phyloP scores from a whole-genome alignment of 2,113 vertebrate species.

The Pachyramphus minor region DNA sequence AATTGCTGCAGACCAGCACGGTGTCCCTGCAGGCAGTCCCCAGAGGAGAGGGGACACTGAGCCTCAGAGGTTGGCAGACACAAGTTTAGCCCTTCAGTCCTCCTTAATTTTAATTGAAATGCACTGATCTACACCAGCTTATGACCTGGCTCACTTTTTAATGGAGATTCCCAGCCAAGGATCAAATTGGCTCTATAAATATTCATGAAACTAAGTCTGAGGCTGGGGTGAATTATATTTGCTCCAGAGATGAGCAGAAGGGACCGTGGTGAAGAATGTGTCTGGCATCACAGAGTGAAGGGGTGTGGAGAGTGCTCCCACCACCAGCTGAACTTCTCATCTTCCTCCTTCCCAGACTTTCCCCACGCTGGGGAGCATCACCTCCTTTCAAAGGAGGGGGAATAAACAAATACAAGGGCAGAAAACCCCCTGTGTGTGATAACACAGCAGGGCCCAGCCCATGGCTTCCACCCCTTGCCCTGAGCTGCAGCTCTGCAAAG shows the following conservation, averaged over 20 bases:
- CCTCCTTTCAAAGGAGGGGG: background rate
- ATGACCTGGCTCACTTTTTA: background rate
- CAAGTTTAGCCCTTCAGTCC: background rate
- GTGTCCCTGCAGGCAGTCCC: background rate
- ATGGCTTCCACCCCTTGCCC: background rate
- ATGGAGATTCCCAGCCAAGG: background rate
- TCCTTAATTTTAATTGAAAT: background rate
- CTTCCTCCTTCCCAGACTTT: background rate
- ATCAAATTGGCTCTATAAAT: slow-evolving; percentile 19
- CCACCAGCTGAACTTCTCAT: background rate
- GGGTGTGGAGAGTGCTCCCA: background rate
- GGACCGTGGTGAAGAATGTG: background rate
- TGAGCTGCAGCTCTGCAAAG: background rate
- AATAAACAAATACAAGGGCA: background rate
- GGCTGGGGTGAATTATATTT: background rate
- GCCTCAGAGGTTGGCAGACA: background rate
- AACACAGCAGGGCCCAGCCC: background rate
- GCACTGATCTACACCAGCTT: background rate
- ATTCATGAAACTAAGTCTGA: slow-evolving; percentile 34
- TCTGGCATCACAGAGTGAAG: background rate
- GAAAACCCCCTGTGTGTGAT: background rate
- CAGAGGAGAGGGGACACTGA: background rate
- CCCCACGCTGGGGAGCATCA: background rate
- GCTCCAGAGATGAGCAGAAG: background rate
- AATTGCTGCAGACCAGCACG: background rate